Evolutionary conservation across 2,797 vertebrate species (phyloP).

Genomic region (Sebastes nivosus): DNA sequence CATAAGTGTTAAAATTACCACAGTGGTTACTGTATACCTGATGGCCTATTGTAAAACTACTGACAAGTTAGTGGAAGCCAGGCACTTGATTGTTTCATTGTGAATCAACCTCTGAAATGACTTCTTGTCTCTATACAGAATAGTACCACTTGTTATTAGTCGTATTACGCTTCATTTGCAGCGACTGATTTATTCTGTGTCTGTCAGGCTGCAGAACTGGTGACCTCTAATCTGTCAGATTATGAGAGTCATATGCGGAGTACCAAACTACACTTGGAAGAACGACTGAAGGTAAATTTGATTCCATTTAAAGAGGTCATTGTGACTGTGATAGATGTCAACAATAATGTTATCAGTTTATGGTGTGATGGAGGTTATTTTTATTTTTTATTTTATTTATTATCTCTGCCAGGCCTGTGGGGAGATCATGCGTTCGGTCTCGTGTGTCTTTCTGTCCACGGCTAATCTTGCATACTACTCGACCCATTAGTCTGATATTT

Average conservation of each 20-base stretch:
- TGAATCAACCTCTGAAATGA: too few species aligned
- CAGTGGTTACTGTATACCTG: too few species aligned
- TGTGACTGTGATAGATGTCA: neutral
- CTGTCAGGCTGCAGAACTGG: slow-evolving; percentile 91
- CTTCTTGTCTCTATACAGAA: too few species aligned
- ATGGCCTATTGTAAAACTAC: too few species aligned
- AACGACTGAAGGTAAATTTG: slow-evolving; percentile 84
- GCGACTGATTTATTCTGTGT: slow-evolving; percentile 14
- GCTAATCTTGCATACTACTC: neutral
- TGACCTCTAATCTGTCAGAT: slow-evolving; percentile 82
- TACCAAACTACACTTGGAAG: slow-evolving; percentile 88
- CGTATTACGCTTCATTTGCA: neutral
- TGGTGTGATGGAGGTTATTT: neutral
- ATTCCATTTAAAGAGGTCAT: neutral
- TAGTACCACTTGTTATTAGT: neutral
- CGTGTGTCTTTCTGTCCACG: neutral
- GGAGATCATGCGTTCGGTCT: neutral
- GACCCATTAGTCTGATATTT: neutral
- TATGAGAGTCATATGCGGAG: slow-evolving; percentile 88
- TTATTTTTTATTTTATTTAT: neutral
- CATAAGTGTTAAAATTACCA: too few species aligned
- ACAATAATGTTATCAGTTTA: neutral
- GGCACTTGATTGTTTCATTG: neutral
- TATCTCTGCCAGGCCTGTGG: neutral
- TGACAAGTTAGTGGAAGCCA: neutral